These are phyloP conservation scores for Diadumene lineata DNA, from an alignment of 92 coral and sea anemone species.

Conservation along the genomic window DNA sequence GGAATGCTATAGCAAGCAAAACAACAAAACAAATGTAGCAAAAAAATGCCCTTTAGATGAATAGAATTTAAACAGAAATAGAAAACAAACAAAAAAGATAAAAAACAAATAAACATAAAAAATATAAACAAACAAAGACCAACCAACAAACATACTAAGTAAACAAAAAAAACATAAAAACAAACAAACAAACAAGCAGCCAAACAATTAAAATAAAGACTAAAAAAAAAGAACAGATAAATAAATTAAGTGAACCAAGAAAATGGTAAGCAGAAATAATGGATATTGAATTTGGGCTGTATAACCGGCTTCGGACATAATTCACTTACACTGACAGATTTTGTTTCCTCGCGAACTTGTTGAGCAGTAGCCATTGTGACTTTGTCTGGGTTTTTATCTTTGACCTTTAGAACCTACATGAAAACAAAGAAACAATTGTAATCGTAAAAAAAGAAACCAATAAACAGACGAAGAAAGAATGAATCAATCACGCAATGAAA, in stretches of 20 bases:
- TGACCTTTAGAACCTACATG: too few relatives aligned
- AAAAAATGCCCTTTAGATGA: background rate
- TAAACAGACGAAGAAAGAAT: too few relatives aligned
- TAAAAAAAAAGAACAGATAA: background rate
- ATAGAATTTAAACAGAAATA: background rate
- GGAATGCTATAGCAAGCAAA: background rate
- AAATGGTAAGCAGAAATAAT: background rate
- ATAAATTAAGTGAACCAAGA: background rate
- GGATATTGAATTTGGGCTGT: background rate
- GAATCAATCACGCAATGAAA: too few relatives aligned
- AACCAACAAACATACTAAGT: background rate
- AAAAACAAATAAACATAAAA: too few relatives aligned
- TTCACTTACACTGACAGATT: conserved; percentile 68
- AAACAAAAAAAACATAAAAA: background rate
- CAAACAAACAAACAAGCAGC: background rate
- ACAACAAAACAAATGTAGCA: background rate
- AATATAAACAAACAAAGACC: too few relatives aligned
- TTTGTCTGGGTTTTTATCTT: too few relatives aligned
- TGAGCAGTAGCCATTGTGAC: conserved; percentile 82
- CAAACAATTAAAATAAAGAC: background rate
- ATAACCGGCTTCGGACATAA: background rate
- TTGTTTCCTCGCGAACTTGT: conserved; percentile 64
- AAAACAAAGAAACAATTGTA: too few relatives aligned
- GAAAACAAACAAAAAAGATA: background rate
- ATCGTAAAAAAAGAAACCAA: too few relatives aligned